These are phyloP conservation scores for Hippoglossus hippoglossus DNA, from an alignment of 2,797 vertebrate species.

Conservation along the genomic window DNA sequence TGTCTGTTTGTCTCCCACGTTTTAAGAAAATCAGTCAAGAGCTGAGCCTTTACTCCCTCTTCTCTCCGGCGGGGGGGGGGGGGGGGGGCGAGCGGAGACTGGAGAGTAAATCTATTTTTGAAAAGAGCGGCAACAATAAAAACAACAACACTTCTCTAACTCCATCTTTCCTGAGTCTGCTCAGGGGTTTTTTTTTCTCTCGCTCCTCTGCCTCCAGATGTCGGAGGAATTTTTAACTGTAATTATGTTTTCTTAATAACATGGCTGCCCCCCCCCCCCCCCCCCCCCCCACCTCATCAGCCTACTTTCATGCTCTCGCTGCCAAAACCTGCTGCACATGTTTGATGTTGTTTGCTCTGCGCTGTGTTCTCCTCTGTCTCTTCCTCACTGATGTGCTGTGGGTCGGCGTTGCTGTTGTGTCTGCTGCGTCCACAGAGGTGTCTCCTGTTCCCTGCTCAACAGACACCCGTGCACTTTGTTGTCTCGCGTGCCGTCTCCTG, in stretches of 20 bases:
- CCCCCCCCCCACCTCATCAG: constrained; percentile 41
- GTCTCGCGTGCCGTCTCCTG: constrained; percentile 39
- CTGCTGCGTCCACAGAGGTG: constrained; percentile 39
- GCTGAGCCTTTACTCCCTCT: not conserved
- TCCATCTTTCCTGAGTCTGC: not conserved
- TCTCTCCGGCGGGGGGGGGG: constrained; percentile 32
- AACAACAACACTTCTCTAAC: constrained; percentile 26
- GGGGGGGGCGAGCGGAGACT: constrained; percentile 17
- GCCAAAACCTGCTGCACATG: constrained; percentile 61
- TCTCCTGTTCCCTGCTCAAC: constrained; percentile 43
- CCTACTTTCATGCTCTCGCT: constrained; percentile 36
- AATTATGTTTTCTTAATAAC: constrained; percentile 78
- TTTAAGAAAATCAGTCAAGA: no score
- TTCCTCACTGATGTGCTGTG: constrained; percentile 40
- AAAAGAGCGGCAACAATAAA: constrained; percentile 2
- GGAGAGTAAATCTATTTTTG: constrained; percentile 61
- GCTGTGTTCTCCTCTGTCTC: constrained; percentile 2
- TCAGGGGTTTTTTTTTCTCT: not conserved
- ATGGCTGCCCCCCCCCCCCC: constrained; percentile 39
- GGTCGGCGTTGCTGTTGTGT: constrained; percentile 49
- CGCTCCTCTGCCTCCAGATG: constrained; percentile 55
- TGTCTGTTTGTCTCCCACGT: no score
- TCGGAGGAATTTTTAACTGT: constrained; percentile 76
- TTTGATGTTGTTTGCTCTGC: constrained; percentile 71
- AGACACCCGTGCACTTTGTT: constrained; percentile 47